Evolutionary conservation across 2,797 vertebrate species (phyloP).

Genomic region (Sciaenops ocellatus): DNA sequence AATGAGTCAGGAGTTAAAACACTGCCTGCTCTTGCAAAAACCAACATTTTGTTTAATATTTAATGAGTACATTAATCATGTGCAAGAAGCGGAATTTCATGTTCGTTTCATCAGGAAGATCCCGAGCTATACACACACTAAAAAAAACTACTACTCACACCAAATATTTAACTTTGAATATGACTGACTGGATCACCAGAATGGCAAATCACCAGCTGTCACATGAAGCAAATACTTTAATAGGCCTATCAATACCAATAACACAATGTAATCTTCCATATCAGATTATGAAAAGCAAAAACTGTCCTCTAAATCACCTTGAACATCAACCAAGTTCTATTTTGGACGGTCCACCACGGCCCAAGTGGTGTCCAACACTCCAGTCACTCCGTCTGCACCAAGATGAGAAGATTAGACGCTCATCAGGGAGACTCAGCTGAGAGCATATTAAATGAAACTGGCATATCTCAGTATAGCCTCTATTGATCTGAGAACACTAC

Average conservation of each 20-base stretch:
- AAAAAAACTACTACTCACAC: background rate
- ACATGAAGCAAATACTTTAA: background rate
- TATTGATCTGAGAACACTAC: conserved; percentile 75
- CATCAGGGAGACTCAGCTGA: conserved; percentile 66
- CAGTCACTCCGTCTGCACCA: conserved; percentile 56
- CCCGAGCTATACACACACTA: background rate
- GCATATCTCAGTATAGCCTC: conserved; percentile 62
- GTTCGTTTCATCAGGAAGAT: conserved; percentile 54
- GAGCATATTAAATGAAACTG: conserved; percentile 77
- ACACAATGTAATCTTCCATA: background rate
- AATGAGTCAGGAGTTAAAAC: conserved; percentile 11
- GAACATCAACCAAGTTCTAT: conserved; percentile 43
- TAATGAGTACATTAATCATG: conserved; percentile 30
- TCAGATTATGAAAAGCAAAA: conserved; percentile 10
- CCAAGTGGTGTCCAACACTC: conserved; percentile 43
- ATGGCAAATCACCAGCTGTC: conserved; percentile 5
- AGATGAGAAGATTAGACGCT: conserved; percentile 66
- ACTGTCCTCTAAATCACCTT: conserved; percentile 47
- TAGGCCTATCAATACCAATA: background rate
- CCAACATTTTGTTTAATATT: conserved; percentile 37
- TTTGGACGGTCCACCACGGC: conserved; percentile 29
- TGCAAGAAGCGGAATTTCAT: conserved; percentile 32
- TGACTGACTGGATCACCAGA: conserved; percentile 5
- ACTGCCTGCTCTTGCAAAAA: background rate
- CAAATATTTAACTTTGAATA: conserved; percentile 24